Base-by-base conservation (phyloP, 2,888 invertebrate species). In the Hecatera dysodea region DNA sequence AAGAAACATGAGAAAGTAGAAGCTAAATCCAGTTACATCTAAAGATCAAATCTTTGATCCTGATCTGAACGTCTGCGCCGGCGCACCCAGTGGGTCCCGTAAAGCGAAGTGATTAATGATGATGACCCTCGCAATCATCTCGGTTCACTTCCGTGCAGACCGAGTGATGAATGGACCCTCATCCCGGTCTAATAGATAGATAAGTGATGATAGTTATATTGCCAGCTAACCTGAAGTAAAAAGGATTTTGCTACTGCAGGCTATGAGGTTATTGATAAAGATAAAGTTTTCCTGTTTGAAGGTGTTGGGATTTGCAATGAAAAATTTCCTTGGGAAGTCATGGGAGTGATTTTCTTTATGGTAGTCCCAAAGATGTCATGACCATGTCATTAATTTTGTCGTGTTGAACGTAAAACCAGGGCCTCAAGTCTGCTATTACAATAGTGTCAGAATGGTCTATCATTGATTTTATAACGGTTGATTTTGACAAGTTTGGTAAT, bases 51-150 rank as follows among this genome's bases (percentile, higher is more conserved):
- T 79, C 81, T 81, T 81, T 48, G 79, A 73, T 82, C 56, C 68
- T 78, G 64, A 77, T 81, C 66, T 56, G 78, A 71, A 19, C 61
- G 48, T 64, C 61, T 44, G 62, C 60, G 77, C 39, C 19, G 52
- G 70, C 59, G 81, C 81, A 65, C 53, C 72, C 33, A 66, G 74
- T 66, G 62, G 78, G 83, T 75, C 69, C 73, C 77, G 78, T 72
- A 82, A 86, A 89, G 86, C 85, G 75, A 67, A 80, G 82, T 89
- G 90, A 90, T 90, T 88, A 86, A 90, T 89, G 89, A 89, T 89
- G 87, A 89, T 88, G 87, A 86, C 77, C 83, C 50, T 24, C n/a
- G 74, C 80, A 80, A 86, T 87, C 84, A 83, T 82, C 84, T 79
- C 59, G 62, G 72, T 80, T 80, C 67, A 76, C 85, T 84, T 84